phyloP scores from a whole-genome alignment of 2,113 vertebrate genomes.

The Rhabdomys dilectus region DNA sequence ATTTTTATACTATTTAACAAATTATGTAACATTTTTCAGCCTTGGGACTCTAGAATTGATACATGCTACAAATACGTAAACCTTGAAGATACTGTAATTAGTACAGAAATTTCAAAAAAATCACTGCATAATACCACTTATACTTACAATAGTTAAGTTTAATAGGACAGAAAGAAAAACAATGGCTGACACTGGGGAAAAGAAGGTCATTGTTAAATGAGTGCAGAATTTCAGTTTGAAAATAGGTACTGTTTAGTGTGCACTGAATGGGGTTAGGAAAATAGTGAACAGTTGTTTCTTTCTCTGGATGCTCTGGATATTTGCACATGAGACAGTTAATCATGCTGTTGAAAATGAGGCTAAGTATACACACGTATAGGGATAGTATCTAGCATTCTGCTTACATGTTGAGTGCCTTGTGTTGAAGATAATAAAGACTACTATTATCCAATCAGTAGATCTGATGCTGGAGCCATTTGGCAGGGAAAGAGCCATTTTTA shows the following conservation, averaged over 20 bases:
- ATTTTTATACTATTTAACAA: neutral
- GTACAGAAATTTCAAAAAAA: conserved; percentile 13
- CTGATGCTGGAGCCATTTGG: conserved; percentile 13
- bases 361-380: conserved; percentile 53
- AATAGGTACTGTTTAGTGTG: neutral
- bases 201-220: neutral
- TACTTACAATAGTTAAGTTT: neutral
- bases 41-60: neutral
- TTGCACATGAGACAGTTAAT: conserved; percentile 54
- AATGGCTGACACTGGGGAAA: neutral
- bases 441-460: conserved; percentile 61
- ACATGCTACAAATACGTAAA: neutral
- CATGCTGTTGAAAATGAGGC: conserved; percentile 51
- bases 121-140: neutral
- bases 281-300: conserved; percentile 50
- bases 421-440: conserved; percentile 62
- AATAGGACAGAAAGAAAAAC: neutral
- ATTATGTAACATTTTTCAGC: neutral
- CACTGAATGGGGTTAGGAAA: conserved; percentile 56
- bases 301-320: conserved; percentile 35
- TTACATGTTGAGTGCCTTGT: conserved; percentile 64
- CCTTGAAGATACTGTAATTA: neutral
- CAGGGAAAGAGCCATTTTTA: conserved; percentile 61
- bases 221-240: conserved; percentile 28
- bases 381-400: conserved; percentile 60